A percentile compares a stretch with the other conserved stretches of the same genome.
These are phyloP conservation scores for Eristalis pertinax DNA, from an alignment of 2,888 invertebrate genomes.

Conservation along the genomic window DNA sequence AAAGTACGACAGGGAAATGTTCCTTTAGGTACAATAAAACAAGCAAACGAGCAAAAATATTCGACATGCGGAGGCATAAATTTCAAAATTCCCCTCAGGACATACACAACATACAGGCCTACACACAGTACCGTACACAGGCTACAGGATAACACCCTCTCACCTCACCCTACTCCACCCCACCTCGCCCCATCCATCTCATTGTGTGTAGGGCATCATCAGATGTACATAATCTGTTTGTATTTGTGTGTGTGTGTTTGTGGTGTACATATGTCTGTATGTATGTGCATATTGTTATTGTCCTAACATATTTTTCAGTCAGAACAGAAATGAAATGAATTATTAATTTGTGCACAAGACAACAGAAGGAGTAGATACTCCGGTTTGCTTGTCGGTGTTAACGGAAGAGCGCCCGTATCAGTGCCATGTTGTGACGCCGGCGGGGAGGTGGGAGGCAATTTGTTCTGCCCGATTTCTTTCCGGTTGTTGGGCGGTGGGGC, in stretches of 20 bases:
- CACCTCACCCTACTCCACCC: not conserved
- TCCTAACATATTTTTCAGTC: conserved; percentile 65
- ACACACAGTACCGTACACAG: not conserved
- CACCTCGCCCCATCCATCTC: not conserved
- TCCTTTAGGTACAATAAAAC: conserved; percentile 56
- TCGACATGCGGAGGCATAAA: conserved; percentile 70
- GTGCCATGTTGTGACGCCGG: not conserved
- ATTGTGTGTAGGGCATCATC: conserved; percentile 18
- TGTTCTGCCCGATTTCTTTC: conserved; percentile 34
- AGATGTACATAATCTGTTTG: conserved; percentile 4
- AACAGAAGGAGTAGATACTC: conserved; percentile 42
- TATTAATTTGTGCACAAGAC: conserved; percentile 70
- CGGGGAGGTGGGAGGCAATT: conserved; percentile 7
- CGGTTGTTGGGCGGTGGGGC: not conserved
- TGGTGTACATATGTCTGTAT: too few species aligned
- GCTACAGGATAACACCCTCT: too few species aligned
- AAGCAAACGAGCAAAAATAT: conserved; percentile 69
- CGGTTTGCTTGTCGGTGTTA: conserved; percentile 1
- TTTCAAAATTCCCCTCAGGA: conserved; percentile 66
- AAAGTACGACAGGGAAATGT: conserved; percentile 49
- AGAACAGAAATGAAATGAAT: conserved; percentile 68
- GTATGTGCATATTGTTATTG: conserved; percentile 34
- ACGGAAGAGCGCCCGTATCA: not conserved
- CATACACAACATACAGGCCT: conserved; percentile 38
- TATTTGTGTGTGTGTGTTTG: conserved; percentile 14